Evolutionary conservation across 2,797 vertebrate species (phyloP).

Genomic region (Notoglanidium macrostoma): DNA sequence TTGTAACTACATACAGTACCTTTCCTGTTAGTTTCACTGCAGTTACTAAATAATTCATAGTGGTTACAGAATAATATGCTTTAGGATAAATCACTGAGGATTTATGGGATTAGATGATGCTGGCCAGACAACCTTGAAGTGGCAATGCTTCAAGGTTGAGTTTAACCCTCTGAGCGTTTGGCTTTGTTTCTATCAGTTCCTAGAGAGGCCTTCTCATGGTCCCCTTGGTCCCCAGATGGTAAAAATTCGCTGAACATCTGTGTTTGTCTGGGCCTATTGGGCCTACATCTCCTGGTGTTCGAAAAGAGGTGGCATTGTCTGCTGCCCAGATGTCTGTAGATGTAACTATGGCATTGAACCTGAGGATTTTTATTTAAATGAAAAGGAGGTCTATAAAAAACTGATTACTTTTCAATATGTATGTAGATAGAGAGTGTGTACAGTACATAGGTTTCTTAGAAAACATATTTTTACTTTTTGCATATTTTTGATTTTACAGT

Average conservation of each 20-base stretch:
- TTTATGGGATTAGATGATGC: not conserved
- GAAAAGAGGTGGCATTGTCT: constrained; percentile 60
- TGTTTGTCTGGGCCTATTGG: constrained; percentile 64
- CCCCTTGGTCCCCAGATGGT: constrained; percentile 65
- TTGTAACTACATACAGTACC: constrained; percentile 12
- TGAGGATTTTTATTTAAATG: not conserved
- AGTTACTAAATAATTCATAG: constrained; percentile 5
- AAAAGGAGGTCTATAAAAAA: not conserved
- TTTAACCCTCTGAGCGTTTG: constrained; percentile 35
- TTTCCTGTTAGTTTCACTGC: not conserved
- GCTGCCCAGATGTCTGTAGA: constrained; percentile 49
- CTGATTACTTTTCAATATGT: not conserved
- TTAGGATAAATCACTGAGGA: constrained; percentile 6
- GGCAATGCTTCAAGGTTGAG: constrained; percentile 18
- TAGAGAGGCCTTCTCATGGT: constrained; percentile 25
- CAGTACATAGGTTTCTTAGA: not conserved
- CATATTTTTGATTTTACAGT: not conserved
- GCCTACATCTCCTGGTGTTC: constrained; percentile 63
- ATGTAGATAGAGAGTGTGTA: not conserved
- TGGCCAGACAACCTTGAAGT: constrained; percentile 12
- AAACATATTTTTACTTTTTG: too few relatives aligned
- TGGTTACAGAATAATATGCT: not conserved
- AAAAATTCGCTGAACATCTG: constrained; percentile 70
- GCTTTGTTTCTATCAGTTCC: constrained; percentile 34
- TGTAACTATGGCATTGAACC: constrained; percentile 50